Conservation (phyloP, 2,113 vertebrate genomes). For the Syngnathus typhle region DNA sequence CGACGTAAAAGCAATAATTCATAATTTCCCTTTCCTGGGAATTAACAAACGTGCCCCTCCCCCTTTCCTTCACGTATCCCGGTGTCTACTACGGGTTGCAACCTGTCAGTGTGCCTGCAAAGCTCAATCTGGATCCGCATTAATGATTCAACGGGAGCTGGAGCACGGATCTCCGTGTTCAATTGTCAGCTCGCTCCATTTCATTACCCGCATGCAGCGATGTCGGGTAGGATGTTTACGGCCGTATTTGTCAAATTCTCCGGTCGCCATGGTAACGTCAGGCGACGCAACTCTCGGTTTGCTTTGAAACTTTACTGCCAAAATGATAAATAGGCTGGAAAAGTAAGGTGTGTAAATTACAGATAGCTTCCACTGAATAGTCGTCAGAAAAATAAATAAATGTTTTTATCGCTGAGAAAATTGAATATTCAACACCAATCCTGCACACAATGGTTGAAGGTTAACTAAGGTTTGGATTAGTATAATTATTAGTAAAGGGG, state of each 20-base stretch:
- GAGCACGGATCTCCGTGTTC: neutral
- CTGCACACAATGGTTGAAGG: neutral
- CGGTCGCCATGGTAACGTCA: constrained; percentile 1
- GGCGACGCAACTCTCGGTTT: neutral
- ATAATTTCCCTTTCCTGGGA: neutral
- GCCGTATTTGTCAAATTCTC: neutral
- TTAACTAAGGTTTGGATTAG: constrained; percentile 16
- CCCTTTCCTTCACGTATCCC: neutral
- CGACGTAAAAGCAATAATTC: neutral
- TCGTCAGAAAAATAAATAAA: too few species aligned
- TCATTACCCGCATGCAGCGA: neutral
- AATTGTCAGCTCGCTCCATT: neutral
- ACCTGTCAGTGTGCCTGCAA: constrained; percentile 7
- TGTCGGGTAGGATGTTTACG: neutral
- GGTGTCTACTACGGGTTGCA: neutral
- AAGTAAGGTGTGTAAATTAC: neutral
- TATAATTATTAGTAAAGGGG: constrained; percentile 16
- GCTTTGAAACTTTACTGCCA: neutral
- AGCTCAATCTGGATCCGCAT: constrained; percentile 1
- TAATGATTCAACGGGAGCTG: constrained; percentile 5
- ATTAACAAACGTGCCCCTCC: neutral
- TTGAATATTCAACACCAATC: neutral
- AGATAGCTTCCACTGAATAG: neutral
- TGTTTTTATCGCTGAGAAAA: neutral
- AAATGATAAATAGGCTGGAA: neutral